Conservation (phyloP, 2,888 invertebrate species). For the Neoitamus cyanurus region DNA sequence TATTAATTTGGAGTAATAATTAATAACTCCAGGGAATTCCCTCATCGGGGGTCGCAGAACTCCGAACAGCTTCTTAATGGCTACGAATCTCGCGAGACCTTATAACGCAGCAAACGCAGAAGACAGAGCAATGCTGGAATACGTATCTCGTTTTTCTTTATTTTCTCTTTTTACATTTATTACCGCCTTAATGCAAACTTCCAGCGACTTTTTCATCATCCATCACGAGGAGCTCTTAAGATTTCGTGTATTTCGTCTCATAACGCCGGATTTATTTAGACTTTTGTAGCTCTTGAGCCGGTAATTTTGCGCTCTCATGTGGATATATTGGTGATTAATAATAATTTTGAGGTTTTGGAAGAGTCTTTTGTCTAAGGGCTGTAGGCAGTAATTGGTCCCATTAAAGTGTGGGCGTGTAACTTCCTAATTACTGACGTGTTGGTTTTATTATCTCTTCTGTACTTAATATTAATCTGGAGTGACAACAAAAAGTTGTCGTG, state of each 20-base stretch:
- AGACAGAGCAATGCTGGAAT: neutral
- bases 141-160: neutral
- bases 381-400: neutral
- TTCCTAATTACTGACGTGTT: neutral
- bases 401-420: neutral
- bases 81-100: neutral
- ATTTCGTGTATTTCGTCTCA: neutral
- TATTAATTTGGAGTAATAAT: neutral
- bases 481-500: no score
- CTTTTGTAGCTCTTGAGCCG: neutral
- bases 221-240: neutral
- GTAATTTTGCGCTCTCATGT: neutral
- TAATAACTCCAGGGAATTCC: neutral
- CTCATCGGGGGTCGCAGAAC: neutral
- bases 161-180: neutral
- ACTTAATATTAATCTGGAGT: neutral
- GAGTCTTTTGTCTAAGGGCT: neutral
- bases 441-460: neutral
- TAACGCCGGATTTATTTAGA: neutral
- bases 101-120: neutral
- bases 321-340: constrained; percentile 1
- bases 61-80: neutral
- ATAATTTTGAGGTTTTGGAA: neutral
- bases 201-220: neutral
- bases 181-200: neutral